These are phyloP conservation scores for Phyllotreta cruciferae DNA, from an alignment of 2,888 invertebrate genomes.

Conservation along the genomic window DNA sequence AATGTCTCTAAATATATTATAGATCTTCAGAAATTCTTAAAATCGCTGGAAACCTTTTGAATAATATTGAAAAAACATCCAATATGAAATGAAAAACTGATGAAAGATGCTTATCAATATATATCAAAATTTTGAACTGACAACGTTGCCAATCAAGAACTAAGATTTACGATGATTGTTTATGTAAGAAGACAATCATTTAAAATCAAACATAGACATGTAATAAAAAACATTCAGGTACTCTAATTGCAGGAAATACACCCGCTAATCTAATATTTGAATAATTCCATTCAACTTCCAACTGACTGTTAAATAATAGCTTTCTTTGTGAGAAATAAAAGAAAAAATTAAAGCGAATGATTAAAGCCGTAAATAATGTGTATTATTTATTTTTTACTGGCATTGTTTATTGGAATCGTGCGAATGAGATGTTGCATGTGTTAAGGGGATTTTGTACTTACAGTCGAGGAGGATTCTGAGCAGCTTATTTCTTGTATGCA, in stretches of 20 bases:
- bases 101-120: no score
- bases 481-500: constrained; percentile 20
- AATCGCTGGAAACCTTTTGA: no score
- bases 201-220: no score
- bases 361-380: constrained; percentile 33
- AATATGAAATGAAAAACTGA: no score
- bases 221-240: no score
- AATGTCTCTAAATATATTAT: no score
- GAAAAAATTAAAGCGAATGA: constrained; percentile 26
- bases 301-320: constrained; percentile 25
- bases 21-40: no score
- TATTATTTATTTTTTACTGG: constrained; percentile 33
- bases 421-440: constrained; percentile 30
- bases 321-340: constrained; percentile 35
- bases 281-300: constrained; percentile 10
- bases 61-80: no score
- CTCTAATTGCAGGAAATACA: constrained; percentile 13
- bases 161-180: no score
- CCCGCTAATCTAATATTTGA: constrained; percentile 15
- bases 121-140: no score
- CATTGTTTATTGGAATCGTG: constrained; percentile 35
- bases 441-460: constrained; percentile 19
- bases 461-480: constrained; percentile 6
- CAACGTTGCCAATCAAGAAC: no score
- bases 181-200: no score